Evolutionary conservation across 2,797 vertebrate genomes (phyloP).

Genomic region (Helarctos malayanus): DNA sequence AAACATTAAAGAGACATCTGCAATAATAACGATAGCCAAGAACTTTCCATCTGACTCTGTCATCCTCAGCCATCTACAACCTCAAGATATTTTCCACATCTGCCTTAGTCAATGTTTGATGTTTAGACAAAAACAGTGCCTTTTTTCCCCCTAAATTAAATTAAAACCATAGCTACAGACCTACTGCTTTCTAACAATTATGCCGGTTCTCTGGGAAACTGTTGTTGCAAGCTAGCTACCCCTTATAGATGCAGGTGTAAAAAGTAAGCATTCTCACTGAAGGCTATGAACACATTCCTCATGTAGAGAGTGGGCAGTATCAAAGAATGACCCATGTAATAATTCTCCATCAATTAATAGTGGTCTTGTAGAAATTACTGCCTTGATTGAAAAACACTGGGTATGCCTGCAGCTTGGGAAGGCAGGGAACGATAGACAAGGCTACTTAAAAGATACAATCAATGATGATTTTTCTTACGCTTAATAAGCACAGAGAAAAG

Average conservation of each 20-base stretch:
- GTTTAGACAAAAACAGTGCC: slow-evolving; percentile 74
- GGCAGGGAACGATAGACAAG: not conserved
- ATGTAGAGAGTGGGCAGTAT: not conserved
- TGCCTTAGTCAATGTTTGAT: slow-evolving; percentile 79
- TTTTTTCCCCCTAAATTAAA: slow-evolving; percentile 62
- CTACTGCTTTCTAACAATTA: slow-evolving; percentile 65
- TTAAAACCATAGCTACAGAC: slow-evolving; percentile 75
- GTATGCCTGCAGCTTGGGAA: not conserved
- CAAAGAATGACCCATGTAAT: slow-evolving; percentile 36
- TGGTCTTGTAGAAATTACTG: slow-evolving; percentile 5
- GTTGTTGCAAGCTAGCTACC: slow-evolving; percentile 32
- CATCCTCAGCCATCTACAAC: slow-evolving; percentile 80
- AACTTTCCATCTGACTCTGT: slow-evolving; percentile 78
- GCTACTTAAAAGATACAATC: not conserved
- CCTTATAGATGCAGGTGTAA: not conserved
- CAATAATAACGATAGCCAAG: slow-evolving; percentile 76
- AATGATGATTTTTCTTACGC: not conserved
- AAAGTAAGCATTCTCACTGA: slow-evolving; percentile 20
- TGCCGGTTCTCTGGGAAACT: slow-evolving; percentile 41
- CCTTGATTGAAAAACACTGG: slow-evolving; percentile 35
- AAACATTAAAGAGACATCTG: slow-evolving; percentile 79
- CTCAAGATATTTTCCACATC: slow-evolving; percentile 82
- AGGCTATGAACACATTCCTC: slow-evolving; percentile 22
- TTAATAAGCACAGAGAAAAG: slow-evolving; percentile 49
- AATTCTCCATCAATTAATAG: slow-evolving; percentile 39